Base-by-base conservation (phyloP, 2,113 vertebrate species). In the Chaetops frenatus region DNA sequence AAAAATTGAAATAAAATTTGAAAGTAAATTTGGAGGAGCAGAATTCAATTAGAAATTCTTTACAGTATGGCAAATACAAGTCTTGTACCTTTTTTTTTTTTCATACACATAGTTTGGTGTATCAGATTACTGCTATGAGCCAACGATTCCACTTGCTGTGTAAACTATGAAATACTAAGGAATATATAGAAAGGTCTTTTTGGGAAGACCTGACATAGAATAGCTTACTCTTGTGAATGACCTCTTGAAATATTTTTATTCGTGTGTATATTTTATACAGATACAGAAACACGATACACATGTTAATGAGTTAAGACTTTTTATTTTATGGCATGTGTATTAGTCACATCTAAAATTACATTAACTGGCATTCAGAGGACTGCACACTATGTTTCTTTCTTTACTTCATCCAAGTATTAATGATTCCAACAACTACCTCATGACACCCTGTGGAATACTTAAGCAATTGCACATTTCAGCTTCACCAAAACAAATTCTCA, bases 391-490 rank as follows among this genome's bases (percentile, higher is more conserved):
- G 77, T 74, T 92, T 81, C 83, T 81, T 96, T 89, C 73, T 88
- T 91, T 71, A 67, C 84, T 71, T 83, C 72, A 51, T 35, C 60
- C 92, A 84, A 95, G 66, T 73, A 86, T 62, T 95, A 77, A 89
- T 45, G 65, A 95, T 95, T 97, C 93, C 80, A 90, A 57, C 95
- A 97, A 98, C 96, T 95, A 79, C 95, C 93, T 97, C 98, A 95
- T 97, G 98, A 98, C 98, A 98, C 98, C 98, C 96, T 98, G 98
- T 99, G 98, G 98, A 88, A 72, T 61, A 61, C 70, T 66, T 42
- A 23, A 76, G 97, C 93, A 91, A 98, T 81, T 98, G 89, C 97
- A 97, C 70, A 35, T 72, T 86, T 80, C 47, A 69, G 29, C 64
- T 85, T 84, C 86, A 88, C 65, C 45, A 65, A 86, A 87, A 86